These are phyloP conservation scores for Agonopterix alstromeriana DNA, from an alignment of 2,888 invertebrate species.

Conservation along the genomic window DNA sequence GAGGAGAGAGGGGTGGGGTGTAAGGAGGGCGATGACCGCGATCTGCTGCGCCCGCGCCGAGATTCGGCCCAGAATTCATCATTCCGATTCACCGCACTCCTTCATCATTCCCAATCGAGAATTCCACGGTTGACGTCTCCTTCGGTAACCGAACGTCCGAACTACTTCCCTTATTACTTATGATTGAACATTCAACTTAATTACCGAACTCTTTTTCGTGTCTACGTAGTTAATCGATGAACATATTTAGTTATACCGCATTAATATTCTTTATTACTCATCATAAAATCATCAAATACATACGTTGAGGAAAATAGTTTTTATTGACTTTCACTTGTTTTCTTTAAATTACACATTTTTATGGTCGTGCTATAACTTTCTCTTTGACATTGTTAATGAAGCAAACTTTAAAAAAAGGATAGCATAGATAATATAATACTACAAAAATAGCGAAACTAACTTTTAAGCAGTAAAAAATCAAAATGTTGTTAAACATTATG, in stretches of 20 bases:
- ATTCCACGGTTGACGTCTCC: slow-evolving; percentile 67
- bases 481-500: no score
- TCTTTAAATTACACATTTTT: slow-evolving; percentile 1
- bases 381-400: no score
- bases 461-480: no score
- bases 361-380: neutral
- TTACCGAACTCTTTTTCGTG: slow-evolving; percentile 35
- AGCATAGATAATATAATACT: no score
- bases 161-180: slow-evolving; percentile 68
- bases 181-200: slow-evolving; percentile 30
- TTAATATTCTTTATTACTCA: slow-evolving; percentile 3
- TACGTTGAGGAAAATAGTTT: neutral
- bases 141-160: slow-evolving; percentile 34
- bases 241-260: neutral
- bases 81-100: slow-evolving; percentile 46
- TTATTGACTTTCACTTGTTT: slow-evolving; percentile 1
- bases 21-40: slow-evolving; percentile 59
- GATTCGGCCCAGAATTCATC: slow-evolving; percentile 67
- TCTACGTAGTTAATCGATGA: slow-evolving; percentile 5
- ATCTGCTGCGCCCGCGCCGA: slow-evolving; percentile 41
- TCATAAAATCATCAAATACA: slow-evolving; percentile 1
- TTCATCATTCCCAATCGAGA: slow-evolving; percentile 60
- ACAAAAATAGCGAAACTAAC: no score
- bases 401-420: no score
- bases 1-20: slow-evolving; percentile 23